These are phyloP conservation scores for Poecilia picta DNA, from an alignment of 2,797 vertebrate species.

Conservation along the genomic window DNA sequence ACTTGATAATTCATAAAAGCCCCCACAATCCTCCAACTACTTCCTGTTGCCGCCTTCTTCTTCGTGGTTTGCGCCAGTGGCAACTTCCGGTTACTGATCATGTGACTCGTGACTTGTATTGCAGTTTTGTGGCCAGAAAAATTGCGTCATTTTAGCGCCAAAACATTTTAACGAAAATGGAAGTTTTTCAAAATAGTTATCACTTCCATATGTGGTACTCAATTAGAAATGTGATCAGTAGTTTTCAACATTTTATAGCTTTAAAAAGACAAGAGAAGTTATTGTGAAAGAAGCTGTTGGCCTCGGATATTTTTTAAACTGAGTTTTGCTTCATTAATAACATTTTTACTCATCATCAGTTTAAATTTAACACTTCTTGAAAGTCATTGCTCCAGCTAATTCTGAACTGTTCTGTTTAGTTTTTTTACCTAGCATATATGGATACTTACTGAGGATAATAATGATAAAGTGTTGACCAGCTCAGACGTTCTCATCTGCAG, in stretches of 20 bases:
- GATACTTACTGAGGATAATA: not conserved
- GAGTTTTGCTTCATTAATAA: not conserved
- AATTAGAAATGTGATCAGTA: not conserved
- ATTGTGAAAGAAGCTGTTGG: not conserved
- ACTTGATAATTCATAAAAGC: too few relatives aligned
- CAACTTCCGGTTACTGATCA: too few relatives aligned
- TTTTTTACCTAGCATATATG: not conserved
- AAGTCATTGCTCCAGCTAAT: not conserved
- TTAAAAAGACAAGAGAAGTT: not conserved
- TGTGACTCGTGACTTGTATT: too few relatives aligned
- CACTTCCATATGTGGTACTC: not conserved
- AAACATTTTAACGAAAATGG: too few relatives aligned
- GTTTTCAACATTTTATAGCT: not conserved
- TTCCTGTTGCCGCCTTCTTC: too few relatives aligned
- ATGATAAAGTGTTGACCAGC: not conserved
- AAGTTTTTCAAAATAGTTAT: too few relatives aligned
- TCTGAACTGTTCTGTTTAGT: not conserved
- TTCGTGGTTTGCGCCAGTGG: too few relatives aligned
- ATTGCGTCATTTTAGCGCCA: too few relatives aligned
- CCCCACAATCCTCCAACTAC: too few relatives aligned
- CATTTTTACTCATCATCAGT: not conserved
- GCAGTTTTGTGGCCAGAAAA: too few relatives aligned
- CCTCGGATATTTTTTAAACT: not conserved
- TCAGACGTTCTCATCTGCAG: not conserved
- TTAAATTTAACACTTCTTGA: not conserved